phyloP scores from a whole-genome alignment of 2,888 invertebrate genomes.

The Meteorus colon region DNA sequence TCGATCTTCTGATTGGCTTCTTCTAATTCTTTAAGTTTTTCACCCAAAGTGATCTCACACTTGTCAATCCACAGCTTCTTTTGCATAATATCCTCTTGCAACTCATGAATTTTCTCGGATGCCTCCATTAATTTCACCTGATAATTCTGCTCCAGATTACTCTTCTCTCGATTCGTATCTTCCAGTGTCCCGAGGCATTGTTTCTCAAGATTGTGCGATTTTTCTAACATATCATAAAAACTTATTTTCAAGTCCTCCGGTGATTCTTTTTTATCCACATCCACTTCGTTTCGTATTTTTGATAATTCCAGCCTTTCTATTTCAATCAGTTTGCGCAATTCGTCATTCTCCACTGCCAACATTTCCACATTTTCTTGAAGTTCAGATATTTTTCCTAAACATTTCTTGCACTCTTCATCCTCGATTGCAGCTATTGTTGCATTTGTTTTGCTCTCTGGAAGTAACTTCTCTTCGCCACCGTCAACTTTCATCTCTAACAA shows the following conservation, averaged over 20 bases:
- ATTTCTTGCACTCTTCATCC: slow-evolving; percentile 50
- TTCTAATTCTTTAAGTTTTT: slow-evolving; percentile 56
- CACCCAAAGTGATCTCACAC: slow-evolving; percentile 26
- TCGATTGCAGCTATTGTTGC: background rate
- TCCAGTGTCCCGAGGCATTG: slow-evolving; percentile 51
- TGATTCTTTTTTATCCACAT: slow-evolving; percentile 57
- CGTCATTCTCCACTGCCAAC: slow-evolving; percentile 78
- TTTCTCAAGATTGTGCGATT: slow-evolving; percentile 32
- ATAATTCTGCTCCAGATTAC: slow-evolving; percentile 52
- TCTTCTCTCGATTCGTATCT: slow-evolving; percentile 55
- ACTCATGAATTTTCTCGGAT: slow-evolving; percentile 42
- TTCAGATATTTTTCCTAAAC: slow-evolving; percentile 72
- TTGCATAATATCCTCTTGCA: slow-evolving; percentile 61
- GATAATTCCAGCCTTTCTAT: slow-evolving; percentile 73
- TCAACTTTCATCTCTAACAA: slow-evolving; percentile 3
- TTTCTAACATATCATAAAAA: slow-evolving; percentile 61
- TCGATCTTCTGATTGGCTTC: slow-evolving; percentile 50
- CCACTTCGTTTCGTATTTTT: slow-evolving; percentile 56
- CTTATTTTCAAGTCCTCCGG: slow-evolving; percentile 60
- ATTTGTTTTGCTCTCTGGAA: background rate
- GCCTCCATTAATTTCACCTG: slow-evolving; percentile 49
- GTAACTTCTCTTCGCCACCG: background rate
- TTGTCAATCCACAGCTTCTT: slow-evolving; percentile 54
- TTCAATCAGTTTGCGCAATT: slow-evolving; percentile 76
- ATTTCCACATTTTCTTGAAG: slow-evolving; percentile 76